These are phyloP conservation scores for Grus americana DNA, from an alignment of 2,113 vertebrate species.

Conservation along the genomic window DNA sequence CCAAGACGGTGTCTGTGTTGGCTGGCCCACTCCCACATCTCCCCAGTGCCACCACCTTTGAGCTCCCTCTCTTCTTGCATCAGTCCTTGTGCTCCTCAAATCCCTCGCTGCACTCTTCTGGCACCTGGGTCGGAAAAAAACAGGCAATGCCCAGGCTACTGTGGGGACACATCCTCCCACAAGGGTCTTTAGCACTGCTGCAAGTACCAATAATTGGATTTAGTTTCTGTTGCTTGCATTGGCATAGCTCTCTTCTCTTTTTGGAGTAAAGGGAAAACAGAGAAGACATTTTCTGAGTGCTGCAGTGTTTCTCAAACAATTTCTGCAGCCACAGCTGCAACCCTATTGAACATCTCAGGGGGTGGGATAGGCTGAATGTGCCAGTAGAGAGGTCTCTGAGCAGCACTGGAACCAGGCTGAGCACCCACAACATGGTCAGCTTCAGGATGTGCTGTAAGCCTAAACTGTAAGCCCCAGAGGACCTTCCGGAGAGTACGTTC, in stretches of 20 bases:
- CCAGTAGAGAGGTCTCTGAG: neutral
- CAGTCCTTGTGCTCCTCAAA: neutral
- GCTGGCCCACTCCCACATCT: neutral
- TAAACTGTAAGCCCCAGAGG: neutral
- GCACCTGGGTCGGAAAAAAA: neutral
- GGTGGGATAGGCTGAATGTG: neutral
- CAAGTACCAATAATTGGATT: neutral
- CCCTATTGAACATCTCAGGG: neutral
- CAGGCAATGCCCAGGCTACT: neutral
- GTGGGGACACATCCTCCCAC: neutral
- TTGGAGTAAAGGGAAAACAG: neutral
- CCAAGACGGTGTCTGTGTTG: neutral
- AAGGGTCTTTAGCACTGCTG: neutral
- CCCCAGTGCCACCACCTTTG: neutral
- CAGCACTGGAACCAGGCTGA: neutral
- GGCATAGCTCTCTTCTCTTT: neutral
- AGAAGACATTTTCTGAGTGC: neutral
- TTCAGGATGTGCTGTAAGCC: neutral
- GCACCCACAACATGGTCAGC: accelerated
- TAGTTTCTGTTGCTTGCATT: neutral
- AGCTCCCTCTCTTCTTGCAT: neutral
- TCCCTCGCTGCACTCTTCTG: neutral
- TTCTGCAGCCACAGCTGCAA: neutral
- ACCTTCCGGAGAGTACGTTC: neutral
- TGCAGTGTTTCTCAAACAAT: neutral